Evolutionary conservation across 2,113 vertebrate genomes (phyloP), one percentile per base, ranked within the genome.

Genomic region (Paraplagusia blochii): DNA sequence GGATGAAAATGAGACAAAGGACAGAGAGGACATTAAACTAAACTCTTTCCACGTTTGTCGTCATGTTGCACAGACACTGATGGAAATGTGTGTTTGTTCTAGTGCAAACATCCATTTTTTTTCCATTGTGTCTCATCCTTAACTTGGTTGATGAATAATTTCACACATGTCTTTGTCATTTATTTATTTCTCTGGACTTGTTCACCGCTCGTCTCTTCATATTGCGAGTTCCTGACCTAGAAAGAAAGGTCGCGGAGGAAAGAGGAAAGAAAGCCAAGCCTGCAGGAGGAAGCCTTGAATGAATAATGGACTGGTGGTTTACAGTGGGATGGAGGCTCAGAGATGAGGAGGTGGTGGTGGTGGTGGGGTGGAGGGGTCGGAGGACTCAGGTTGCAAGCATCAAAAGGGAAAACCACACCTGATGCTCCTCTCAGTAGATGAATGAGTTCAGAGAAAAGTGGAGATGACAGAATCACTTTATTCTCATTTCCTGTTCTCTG

Each of bases 261-360:
- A 50, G 64, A 60, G 50, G 68, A 66, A 57, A 35, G 80, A 63
- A 82, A 86, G 60, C 60, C 53, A 76, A 85, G 34, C 57, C 76
- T 55, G 43, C 19, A 53, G 74, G 53, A 87, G 85, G 87, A 88
- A 81, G 76, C 73, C 45, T 18, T 83, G 55, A 85, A 88, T 82
- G 83, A 86, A 57, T 86, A 82, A 88, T 86, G 82, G 22, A 36
- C 75, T n/a, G 13, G 10, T 69, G 52, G 39, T 18, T 68, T 63
- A 76, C 59, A 69, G 69, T 42, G 63, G 64, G 70, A 79, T 80
- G 38, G 70, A 44, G 58, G 71, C 73, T 66, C 52, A 16, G 58
- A 45, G 60, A 55, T 42, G 19, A 63, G 42, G 19, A 63, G 48
- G 16, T n/a, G 63, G n/a, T n/a, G n/a, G n/a, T n/a, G n/a, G n/a